Conservation (phyloP, 2,888 invertebrate genomes). For the Lomographa bimaculata region DNA sequence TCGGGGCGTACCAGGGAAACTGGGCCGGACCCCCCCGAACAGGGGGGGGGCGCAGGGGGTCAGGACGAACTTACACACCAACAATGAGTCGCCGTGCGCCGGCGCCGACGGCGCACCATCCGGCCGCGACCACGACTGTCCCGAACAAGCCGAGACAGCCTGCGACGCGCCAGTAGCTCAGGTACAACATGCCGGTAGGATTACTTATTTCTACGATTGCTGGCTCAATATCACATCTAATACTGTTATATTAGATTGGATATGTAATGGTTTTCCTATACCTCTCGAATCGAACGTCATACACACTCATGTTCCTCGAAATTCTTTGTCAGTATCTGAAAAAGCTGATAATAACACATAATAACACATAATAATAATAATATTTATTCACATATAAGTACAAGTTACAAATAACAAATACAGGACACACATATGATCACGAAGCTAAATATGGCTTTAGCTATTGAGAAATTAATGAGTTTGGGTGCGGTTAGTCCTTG, state of each 20-base stretch:
- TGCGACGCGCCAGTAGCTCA: neutral
- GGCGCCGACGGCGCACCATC: neutral
- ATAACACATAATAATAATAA: too few relatives aligned
- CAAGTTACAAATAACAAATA: too few relatives aligned
- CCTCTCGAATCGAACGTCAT: neutral
- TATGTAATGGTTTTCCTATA: neutral
- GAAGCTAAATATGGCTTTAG: too few relatives aligned
- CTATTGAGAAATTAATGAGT: neutral
- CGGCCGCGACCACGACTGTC: neutral
- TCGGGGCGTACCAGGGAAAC: neutral
- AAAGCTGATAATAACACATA: too few relatives aligned
- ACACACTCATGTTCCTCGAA: neutral
- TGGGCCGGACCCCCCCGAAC: conserved; percentile 1
- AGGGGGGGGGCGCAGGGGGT: neutral
- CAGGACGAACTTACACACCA: too few relatives aligned
- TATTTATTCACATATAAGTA: too few relatives aligned
- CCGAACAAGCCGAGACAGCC: neutral
- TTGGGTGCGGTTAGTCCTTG: neutral
- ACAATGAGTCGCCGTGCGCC: neutral
- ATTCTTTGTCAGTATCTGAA: neutral
- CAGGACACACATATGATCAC: too few relatives aligned
- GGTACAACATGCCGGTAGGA: neutral
- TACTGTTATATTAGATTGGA: neutral
- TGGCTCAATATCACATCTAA: neutral
- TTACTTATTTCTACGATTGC: neutral